phyloP scores from a whole-genome alignment of 2,113 vertebrate species.

The Paralichthys olivaceus region DNA sequence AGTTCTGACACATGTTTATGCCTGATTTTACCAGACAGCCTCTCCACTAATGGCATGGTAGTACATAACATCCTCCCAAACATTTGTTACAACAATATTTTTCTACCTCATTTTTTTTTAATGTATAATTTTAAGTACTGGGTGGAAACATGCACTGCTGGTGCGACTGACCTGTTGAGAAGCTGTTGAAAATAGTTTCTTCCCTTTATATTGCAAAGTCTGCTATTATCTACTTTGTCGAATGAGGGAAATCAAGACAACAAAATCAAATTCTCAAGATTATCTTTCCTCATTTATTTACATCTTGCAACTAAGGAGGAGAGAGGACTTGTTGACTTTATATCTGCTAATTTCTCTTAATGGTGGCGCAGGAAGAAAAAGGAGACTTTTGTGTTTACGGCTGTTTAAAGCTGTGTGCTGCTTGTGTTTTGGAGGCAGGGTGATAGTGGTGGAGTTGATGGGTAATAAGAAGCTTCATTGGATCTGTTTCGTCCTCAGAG shows the following conservation, averaged over 20 bases:
- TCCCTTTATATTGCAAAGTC: neutral
- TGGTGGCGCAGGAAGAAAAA: conserved; percentile 20
- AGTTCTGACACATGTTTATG: conserved; percentile 84
- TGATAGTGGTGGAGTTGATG: neutral
- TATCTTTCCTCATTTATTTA: conserved; percentile 51
- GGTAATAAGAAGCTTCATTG: conserved; percentile 58
- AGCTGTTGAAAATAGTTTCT: conserved; percentile 4
- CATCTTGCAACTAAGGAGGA: conserved; percentile 35
- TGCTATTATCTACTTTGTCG: conserved; percentile 15
- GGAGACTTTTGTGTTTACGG: neutral
- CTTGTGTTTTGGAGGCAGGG: conserved; percentile 48
- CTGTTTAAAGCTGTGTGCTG: conserved; percentile 37
- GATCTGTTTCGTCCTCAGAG: conserved; percentile 71
- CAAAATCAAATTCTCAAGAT: neutral
- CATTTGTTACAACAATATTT: conserved; percentile 78
- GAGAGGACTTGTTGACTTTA: conserved; percentile 55
- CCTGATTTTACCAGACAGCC: conserved; percentile 77
- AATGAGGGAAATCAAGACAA: conserved; percentile 22
- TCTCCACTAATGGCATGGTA: conserved; percentile 83
- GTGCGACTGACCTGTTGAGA: conserved; percentile 51
- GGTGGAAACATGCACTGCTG: conserved; percentile 37
- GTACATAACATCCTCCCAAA: conserved; percentile 79
- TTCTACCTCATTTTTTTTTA: conserved; percentile 66
- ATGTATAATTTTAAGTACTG: conserved; percentile 68
- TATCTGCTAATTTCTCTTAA: conserved; percentile 59